phyloP scores from a whole-genome alignment of 2,113 vertebrate species.

The Grammomys surdaster region DNA sequence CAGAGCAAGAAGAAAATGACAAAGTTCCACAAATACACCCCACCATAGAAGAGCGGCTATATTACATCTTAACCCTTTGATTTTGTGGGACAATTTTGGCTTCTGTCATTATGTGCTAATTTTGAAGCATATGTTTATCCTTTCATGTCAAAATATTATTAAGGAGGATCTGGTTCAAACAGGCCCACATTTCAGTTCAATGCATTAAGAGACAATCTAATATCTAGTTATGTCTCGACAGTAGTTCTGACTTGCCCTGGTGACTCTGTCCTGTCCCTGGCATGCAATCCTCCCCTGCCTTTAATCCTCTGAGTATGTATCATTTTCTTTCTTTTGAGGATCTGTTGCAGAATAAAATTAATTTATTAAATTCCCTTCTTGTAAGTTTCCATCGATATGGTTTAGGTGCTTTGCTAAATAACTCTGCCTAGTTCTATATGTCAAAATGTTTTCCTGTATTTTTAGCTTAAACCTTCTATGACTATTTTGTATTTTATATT shows the following conservation, averaged over 20 bases:
- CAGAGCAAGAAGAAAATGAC: conserved; percentile 21
- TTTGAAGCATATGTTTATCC: conserved; percentile 62
- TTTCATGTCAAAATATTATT: conserved; percentile 66
- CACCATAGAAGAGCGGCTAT: conserved; percentile 66
- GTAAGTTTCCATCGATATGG: background rate
- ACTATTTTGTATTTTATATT: background rate
- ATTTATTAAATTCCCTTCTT: background rate
- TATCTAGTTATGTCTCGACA: conserved; percentile 73
- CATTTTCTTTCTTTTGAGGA: background rate
- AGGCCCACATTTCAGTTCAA: conserved; percentile 80
- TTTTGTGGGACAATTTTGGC: conserved; percentile 50
- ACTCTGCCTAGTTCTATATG: background rate
- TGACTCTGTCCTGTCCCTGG: conserved; percentile 42
- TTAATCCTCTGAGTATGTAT: background rate
- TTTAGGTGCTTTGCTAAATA: background rate
- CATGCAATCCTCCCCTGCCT: background rate
- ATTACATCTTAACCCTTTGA: conserved; percentile 72
- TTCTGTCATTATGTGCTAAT: background rate
- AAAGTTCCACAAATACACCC: conserved; percentile 57
- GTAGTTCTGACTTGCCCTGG: background rate
- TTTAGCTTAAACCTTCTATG: background rate
- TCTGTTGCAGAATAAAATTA: background rate
- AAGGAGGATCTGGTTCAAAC: conserved; percentile 78
- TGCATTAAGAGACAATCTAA: conserved; percentile 77
- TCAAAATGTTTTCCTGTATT: background rate